Conservation (phyloP, 2,113 vertebrate species). For the Gorsachius goisagi region DNA sequence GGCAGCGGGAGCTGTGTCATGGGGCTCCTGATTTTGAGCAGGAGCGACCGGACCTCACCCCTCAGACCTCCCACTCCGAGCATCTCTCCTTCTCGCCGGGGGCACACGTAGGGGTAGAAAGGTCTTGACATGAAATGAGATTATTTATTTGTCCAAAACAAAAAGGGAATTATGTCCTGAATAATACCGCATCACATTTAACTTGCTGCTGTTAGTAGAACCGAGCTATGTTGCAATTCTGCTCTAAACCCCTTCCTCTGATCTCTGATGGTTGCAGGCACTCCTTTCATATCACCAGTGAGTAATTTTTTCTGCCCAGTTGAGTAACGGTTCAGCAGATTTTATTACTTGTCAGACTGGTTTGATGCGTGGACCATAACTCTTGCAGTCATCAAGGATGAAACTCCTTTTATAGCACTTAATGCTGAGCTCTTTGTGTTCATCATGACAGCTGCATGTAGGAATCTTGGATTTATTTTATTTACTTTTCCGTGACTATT, state of each 20-base stretch:
- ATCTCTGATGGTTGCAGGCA: accelerated
- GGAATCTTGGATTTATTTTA: not conserved
- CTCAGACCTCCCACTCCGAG: accelerated
- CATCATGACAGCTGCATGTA: not conserved
- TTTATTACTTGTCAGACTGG: not conserved
- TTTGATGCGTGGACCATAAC: not conserved
- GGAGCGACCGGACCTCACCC: not conserved
- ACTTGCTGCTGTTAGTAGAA: not conserved
- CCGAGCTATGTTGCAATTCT: not conserved
- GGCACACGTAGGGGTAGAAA: accelerated
- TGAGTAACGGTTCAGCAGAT: not conserved
- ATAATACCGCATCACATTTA: accelerated
- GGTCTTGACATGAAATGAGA: not conserved
- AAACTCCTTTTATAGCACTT: not conserved
- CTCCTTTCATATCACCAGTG: not conserved
- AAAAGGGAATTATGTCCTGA: not conserved
- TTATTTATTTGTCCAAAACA: not conserved
- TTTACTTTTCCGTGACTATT: not conserved
- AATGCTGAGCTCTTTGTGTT: not conserved
- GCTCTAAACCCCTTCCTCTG: not conserved
- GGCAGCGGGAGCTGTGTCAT: not conserved
- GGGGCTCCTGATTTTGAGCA: not conserved
- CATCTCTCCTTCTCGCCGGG: accelerated
- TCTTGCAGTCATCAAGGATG: not conserved
- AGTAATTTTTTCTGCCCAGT: not conserved